Percentiles rank a stretch among this genome's conserved stretches.
These are phyloP conservation scores for Choristoneura fumiferana DNA, from an alignment of 1,140 invertebrate species.

Conservation along the genomic window DNA sequence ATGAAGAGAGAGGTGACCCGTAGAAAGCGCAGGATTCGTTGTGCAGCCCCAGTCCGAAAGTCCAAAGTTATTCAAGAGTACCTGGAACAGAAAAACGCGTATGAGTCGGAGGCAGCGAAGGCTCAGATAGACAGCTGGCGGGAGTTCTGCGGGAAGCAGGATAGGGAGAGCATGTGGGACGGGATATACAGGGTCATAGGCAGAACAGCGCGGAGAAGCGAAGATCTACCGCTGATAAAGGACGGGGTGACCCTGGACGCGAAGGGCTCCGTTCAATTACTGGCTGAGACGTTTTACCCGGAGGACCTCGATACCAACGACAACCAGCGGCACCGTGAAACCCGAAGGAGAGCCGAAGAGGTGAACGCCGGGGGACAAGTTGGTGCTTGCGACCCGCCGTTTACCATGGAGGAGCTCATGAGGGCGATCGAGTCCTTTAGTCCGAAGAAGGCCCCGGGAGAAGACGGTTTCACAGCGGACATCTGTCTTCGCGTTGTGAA, in stretches of 20 bases:
- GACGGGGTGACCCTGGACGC: background rate
- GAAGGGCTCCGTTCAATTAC: background rate
- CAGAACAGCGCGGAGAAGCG: background rate
- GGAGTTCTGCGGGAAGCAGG: conserved; percentile 12
- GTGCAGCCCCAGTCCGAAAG: conserved; percentile 13
- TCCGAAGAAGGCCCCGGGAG: conserved; percentile 15
- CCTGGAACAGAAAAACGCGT: background rate
- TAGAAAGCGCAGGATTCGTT: background rate
- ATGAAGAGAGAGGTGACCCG: background rate
- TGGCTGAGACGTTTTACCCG: conserved; percentile 13
- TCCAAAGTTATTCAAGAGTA: background rate
- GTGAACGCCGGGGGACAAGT: background rate
- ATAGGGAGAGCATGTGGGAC: conserved; percentile 1
- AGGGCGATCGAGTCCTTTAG: background rate
- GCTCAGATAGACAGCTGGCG: conserved; percentile 13
- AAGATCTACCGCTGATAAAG: background rate
- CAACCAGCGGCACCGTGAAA: background rate
- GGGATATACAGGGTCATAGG: conserved; percentile 9
- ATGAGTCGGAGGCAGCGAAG: background rate
- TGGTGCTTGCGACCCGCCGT: background rate
- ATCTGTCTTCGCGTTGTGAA: background rate
- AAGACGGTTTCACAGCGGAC: conserved; percentile 4
- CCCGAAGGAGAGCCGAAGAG: background rate
- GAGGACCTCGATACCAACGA: background rate
- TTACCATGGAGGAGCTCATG: background rate